Evolutionary conservation across 2,113 vertebrate genomes (phyloP).

Genomic region (Columbina picui): DNA sequence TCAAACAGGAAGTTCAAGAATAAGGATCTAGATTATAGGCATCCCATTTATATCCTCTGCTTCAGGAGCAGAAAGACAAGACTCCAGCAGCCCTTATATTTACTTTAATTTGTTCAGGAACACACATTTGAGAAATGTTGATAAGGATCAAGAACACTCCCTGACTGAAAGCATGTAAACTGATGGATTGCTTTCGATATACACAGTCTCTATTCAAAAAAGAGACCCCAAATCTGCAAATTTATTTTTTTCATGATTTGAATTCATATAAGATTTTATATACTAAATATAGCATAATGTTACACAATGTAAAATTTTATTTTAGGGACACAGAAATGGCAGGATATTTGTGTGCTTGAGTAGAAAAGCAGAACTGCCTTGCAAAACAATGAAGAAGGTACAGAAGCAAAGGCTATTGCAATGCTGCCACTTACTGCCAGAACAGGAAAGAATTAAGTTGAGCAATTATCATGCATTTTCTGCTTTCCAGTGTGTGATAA

Average conservation of each 20-base stretch:
- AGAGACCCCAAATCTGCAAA: neutral
- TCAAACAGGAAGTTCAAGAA: neutral
- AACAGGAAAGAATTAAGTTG: neutral
- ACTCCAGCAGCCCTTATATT: neutral
- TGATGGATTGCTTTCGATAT: neutral
- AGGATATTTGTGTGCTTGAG: neutral
- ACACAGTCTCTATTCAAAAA: neutral
- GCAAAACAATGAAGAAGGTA: neutral
- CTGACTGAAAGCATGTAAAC: neutral
- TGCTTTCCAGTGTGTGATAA: neutral
- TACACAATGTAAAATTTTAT: neutral
- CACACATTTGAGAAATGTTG: neutral
- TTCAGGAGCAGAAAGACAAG: neutral
- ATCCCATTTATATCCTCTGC: neutral
- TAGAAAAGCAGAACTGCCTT: neutral
- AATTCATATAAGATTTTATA: neutral
- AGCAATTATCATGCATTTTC: neutral
- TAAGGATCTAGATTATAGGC: neutral
- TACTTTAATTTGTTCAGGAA: neutral
- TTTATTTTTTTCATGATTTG: neutral
- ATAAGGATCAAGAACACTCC: neutral
- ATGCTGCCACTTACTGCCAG: constrained; percentile 53
- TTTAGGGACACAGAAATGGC: neutral
- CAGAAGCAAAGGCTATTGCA: neutral
- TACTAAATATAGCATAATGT: neutral